These are phyloP conservation scores for Sminthurides aquaticus DNA, from an alignment of 2,888 invertebrate genomes.

Conservation along the genomic window DNA sequence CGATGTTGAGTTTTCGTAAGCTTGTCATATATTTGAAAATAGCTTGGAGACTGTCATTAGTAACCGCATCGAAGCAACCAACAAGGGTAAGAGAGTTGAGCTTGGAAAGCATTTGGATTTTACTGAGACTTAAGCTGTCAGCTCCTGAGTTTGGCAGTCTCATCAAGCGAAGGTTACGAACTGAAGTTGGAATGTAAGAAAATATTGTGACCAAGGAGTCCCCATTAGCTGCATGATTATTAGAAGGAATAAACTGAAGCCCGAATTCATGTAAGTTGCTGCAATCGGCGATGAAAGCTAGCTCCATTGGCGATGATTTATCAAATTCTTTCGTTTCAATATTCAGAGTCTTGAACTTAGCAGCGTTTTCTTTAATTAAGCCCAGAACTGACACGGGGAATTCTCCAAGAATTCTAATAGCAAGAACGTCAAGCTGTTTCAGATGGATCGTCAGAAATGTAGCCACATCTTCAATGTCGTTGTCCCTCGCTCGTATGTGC, in stretches of 20 bases:
- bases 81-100: neutral
- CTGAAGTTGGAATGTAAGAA: neutral
- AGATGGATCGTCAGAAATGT: neutral
- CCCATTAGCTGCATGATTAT: neutral
- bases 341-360: neutral
- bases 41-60: neutral
- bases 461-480: neutral
- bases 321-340: neutral
- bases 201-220: neutral
- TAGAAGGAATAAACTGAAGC: neutral
- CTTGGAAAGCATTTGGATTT: neutral
- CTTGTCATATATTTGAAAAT: neutral
- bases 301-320: neutral
- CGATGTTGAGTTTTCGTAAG: neutral
- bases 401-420: neutral
- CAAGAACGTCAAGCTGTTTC: neutral
- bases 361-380: neutral
- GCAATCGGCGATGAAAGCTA: neutral
- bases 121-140: neutral
- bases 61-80: neutral
- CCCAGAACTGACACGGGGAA: neutral
- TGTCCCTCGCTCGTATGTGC: neutral
- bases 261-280: neutral
- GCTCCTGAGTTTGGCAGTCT: neutral
- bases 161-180: neutral